Evolutionary conservation across 2,888 invertebrate species (phyloP), one percentile per base, ranked within the genome.

Genomic region (Criorhina ranunculi): DNA sequence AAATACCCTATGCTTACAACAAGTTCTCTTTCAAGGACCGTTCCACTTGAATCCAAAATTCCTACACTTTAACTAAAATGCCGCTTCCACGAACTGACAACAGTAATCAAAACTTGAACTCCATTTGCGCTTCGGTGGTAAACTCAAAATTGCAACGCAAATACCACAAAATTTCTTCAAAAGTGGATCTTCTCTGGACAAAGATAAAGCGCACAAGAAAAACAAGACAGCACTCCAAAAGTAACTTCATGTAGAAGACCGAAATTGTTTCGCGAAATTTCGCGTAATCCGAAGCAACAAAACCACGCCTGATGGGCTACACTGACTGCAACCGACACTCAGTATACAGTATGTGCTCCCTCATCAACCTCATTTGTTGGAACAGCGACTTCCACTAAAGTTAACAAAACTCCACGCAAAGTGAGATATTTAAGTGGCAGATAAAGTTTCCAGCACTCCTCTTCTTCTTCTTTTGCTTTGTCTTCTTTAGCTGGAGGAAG

Each of bases 361-460:
- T 72, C 40, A 73, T 78, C 72, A 67, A 33, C 60, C 44, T 44
- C 62, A 78, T 83, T 78, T 67, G 69, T 57, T 78, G 67, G 62
- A 62, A 73, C 67, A 78, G 73, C 24, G 73, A 79, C 78, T 78
- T 83, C 42, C 17, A 55, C 67, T 49, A 66, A 83, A 83, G 78
- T 73, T 73, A 83, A 67, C 67, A 69, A 55, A 83, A 79, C 79
- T 83, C 55, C n/a, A 31, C 57, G 35, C 60, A 51, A 40, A 73
- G 60, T 73, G 40, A 62, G 67, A 67, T 67, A 78, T 78, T 78
- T 78, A 62, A 78, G 55, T 73, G 78, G 55, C 33, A 55, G 57
- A 29, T 29, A 15, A 62, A 60, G 78, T 67, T 73, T 83, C 53
- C 35, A 55, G n/a, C 31, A 5, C 12, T 12, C 9, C 7, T 12